Evolutionary conservation across 1,140 invertebrate species (phyloP), one percentile per base, ranked within the genome.

Genomic region (Calephelis virginiensis): DNA sequence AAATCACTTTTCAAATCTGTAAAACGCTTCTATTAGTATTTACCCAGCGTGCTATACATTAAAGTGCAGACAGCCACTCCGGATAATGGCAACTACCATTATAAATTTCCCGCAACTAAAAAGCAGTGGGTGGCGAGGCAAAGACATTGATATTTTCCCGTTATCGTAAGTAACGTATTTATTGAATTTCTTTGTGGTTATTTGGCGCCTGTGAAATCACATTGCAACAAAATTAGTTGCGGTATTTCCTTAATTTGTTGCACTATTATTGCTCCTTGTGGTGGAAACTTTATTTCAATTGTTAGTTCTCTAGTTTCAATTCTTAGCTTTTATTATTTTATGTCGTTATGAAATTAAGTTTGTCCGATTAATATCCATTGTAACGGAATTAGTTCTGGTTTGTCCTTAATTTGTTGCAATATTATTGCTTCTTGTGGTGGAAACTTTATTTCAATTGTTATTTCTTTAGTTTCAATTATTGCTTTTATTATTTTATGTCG

Each of bases 91-190:
- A 78, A 76, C 73, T 80, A 80, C 75, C 74, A 83, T 83, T 85
- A 85, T 85, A 81, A 78, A 85, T 85, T 83, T 82, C 73, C 71
- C 64, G 66, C 76, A 56, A 72, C 75, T 85, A 82, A 83, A 76
- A 82, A 79, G 71, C 64, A 81, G 80, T 81, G 80, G 77, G 53
- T 69, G 53, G 60, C 63, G 48, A 71, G 66, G 70, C 70, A 71
- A 66, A 66, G 71, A 66, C 67, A 81, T 81, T 77, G 77, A 80
- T 82, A 83, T 78, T 78, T 78, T 75, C 78, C 66, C 72, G 66
- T 63, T 63, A 68, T 62, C 45, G 49, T 37, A 62, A 65, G 63
- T 68, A 63, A 68, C 38, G 62, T 71, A 68, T 71, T 68, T 71
- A 68, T 71, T 63, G 66, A 43, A 68, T 68, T 63, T 68, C 59